These are phyloP conservation scores for Drosophila lutescens DNA, from an alignment of 2,888 invertebrate genomes.

Conservation along the genomic window DNA sequence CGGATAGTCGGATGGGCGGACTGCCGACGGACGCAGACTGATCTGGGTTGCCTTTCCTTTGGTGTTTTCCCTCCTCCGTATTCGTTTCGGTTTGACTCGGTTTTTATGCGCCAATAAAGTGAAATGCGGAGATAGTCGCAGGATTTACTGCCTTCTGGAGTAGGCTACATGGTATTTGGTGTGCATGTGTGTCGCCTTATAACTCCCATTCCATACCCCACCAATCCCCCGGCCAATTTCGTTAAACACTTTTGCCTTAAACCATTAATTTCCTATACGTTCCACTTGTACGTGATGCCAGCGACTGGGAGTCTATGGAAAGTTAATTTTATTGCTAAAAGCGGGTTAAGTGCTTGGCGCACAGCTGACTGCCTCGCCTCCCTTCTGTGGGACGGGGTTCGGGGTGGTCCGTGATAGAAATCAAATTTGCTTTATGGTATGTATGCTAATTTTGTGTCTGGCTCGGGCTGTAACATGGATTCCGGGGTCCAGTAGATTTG, in stretches of 20 bases:
- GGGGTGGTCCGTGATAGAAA: slow-evolving; percentile 69
- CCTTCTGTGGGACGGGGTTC: slow-evolving; percentile 44
- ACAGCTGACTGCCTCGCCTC: slow-evolving; percentile 69
- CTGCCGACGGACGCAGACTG: slow-evolving; percentile 32
- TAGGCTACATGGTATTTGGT: slow-evolving; percentile 53
- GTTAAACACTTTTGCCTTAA: slow-evolving; percentile 83
- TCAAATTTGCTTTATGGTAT: slow-evolving; percentile 83
- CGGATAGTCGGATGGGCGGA: slow-evolving; percentile 32
- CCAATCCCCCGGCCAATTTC: slow-evolving; percentile 58
- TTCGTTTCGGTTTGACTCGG: slow-evolving; percentile 51
- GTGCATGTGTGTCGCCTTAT: slow-evolving; percentile 28
- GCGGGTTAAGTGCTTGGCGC: slow-evolving; percentile 80
- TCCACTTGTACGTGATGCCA: slow-evolving; percentile 63
- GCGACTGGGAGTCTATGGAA: slow-evolving; percentile 47
- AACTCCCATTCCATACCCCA: slow-evolving; percentile 25
- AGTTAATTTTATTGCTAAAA: slow-evolving; percentile 83
- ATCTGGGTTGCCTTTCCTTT: slow-evolving; percentile 39
- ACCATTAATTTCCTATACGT: slow-evolving; percentile 82
- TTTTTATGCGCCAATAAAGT: slow-evolving; percentile 78
- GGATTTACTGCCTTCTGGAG: slow-evolving; percentile 68
- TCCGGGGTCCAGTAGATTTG: slow-evolving; percentile 3
- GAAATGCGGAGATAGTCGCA: slow-evolving; percentile 73
- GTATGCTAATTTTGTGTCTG: slow-evolving; percentile 78
- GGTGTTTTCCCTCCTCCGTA: slow-evolving; percentile 24
- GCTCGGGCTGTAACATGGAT: slow-evolving; percentile 8